These are phyloP conservation scores for Campylomormyrus tamandua DNA, from an alignment of 2,113 vertebrate genomes.

Conservation along the genomic window DNA sequence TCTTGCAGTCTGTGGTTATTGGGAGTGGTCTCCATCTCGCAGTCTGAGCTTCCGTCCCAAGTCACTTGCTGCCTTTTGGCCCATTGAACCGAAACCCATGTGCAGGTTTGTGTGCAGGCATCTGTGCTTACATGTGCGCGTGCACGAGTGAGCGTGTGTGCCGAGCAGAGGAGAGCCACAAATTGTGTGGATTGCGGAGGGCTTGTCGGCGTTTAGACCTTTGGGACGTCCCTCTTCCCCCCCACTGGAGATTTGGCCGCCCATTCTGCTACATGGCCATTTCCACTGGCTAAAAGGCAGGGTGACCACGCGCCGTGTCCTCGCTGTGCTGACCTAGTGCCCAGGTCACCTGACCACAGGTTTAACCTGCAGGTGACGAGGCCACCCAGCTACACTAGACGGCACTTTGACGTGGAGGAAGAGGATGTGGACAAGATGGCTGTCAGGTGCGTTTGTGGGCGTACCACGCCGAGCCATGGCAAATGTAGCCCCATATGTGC, in stretches of 20 bases:
- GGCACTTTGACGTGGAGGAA: slow-evolving; percentile 95
- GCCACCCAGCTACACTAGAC: slow-evolving; percentile 86
- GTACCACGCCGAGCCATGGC: no score
- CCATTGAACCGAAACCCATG: not conserved
- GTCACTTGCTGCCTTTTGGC: not conserved
- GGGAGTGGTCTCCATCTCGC: slow-evolving; percentile 13
- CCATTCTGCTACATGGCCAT: not conserved
- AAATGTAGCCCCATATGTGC: not conserved
- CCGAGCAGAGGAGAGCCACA: not conserved
- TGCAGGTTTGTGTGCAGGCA: not conserved
- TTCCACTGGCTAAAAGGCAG: not conserved
- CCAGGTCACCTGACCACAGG: not conserved
- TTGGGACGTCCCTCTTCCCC: not conserved
- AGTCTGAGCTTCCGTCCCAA: slow-evolving; percentile 6
- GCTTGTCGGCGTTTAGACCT: not conserved
- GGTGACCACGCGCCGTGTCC: not conserved
- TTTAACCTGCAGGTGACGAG: slow-evolving; percentile 72
- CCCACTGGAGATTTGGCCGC: not conserved
- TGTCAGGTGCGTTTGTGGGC: slow-evolving; percentile 67
- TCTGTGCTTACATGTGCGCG: not conserved
- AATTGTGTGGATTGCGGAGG: not conserved
- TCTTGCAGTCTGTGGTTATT: slow-evolving; percentile 7
- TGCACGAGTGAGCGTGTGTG: not conserved
- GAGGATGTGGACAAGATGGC: slow-evolving; percentile 96
- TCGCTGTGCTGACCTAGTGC: not conserved